Base-by-base conservation (phyloP, 2,888 invertebrate species). In the Dexiosoma caninum region DNA sequence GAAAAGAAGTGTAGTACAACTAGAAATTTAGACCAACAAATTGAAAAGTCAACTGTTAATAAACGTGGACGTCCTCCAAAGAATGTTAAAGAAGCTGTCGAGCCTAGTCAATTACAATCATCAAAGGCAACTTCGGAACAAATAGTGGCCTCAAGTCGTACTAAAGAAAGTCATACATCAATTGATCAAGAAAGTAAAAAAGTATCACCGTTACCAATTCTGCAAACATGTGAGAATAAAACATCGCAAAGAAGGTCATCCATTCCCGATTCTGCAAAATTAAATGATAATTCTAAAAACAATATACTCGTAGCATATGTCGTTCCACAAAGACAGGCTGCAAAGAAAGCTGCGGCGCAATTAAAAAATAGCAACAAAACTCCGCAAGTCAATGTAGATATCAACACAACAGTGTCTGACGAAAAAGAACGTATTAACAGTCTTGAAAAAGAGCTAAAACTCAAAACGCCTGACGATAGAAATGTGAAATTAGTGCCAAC, bases 321-420 rank as follows among this genome's bases (percentile, higher is more conserved):
- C 21, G 97, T 97, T 27, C 97, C 97, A 1, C 97, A 97, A 88
- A 91, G 97, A 78, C 96, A 96, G 90, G 97, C 97, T 1, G 97
- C 97, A 10, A 96, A 96, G 88, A 97, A 97, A 88, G 97, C 97
- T 0, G 96, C 96, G 1, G 96, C 96, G 85, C 96, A 96, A 86
- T 95, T 97, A 69, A 96, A 96, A 88, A 95, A 95, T 88, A 95
- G 95, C 88, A 95, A 95, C 7, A 84, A 84, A 57, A 78, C 75
- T 14, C 37, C 86, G 94, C 62, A 64, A 62, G 30, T 69, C 2
- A 77, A 46, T 32, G 53, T 78, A 23, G 72, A 78, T 3, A 16
- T 19, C 9, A 78, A 19, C 71, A 51, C 35, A 8, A 49, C 44
- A 10, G 70, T 10, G 2, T 14, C 76, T 1, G 84, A 85, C 6